Evolutionary conservation across 2,888 invertebrate genomes (phyloP).

Genomic region (Nemoura dubitans): DNA sequence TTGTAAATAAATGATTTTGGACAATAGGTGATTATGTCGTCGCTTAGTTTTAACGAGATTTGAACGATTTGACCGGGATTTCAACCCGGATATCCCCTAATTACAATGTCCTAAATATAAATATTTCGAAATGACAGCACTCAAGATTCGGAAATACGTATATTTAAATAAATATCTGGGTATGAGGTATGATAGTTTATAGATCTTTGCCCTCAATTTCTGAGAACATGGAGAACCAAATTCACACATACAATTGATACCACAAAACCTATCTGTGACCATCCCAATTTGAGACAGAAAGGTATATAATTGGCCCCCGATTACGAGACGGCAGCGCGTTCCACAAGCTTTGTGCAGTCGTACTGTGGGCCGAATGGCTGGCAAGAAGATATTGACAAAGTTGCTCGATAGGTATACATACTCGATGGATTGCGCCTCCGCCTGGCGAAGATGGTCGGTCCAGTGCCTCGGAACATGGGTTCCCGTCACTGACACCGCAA

Average conservation of each 20-base stretch:
- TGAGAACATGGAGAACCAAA: not conserved
- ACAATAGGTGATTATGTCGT: not conserved
- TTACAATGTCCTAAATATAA: not conserved
- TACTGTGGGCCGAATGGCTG: not conserved
- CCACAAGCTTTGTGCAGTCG: not conserved
- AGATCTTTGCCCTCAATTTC: not conserved
- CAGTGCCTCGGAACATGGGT: slow-evolving; percentile 2
- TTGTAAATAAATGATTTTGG: not conserved
- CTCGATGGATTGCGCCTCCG: not conserved
- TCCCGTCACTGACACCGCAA: not conserved
- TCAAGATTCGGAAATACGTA: not conserved
- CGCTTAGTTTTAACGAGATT: not conserved
- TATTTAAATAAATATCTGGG: not conserved
- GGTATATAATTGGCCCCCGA: not conserved
- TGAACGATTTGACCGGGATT: not conserved
- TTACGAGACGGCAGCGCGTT: not conserved
- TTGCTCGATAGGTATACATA: not conserved
- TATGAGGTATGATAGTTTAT: not conserved
- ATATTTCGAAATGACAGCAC: too few relatives aligned
- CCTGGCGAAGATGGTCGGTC: not conserved
- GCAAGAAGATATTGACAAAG: not conserved
- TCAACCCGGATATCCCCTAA: not conserved
- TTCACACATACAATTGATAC: not conserved
- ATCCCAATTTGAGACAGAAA: not conserved
- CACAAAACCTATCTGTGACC: not conserved